Base-by-base conservation (phyloP, 2,888 invertebrate species). In the Acrobeloides nanus region DNA sequence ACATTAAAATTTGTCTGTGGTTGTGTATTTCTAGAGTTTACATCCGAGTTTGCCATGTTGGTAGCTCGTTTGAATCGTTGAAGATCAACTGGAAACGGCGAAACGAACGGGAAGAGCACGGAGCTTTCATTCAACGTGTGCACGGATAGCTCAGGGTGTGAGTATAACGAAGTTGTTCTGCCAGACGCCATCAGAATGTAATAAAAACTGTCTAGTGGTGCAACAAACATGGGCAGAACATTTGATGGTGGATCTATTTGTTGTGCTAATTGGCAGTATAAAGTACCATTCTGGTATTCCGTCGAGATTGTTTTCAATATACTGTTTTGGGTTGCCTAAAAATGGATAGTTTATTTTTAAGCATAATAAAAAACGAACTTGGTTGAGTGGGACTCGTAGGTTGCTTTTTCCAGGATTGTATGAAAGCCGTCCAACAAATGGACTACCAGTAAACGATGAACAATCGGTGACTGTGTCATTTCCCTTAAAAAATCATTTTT, bases 401-500 rank as follows among this genome's bases (percentile, higher is more conserved):
- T 51, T 51, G 43, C 51, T 51, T 20, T 52, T 59, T 18, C 54
- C 55, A 18, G 55, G 55, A 31, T 55, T 55, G 41, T 33, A 59
- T 10, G 58, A 59, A 17, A 55, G 43, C 21, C 58, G 29, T 12
- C 51, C 51, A 18, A 26, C 31, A 23, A 47, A 55, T 17, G 46
- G 46, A 17, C 27, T 23, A n/a, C 47, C 55, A 20, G 41, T 26
- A 21, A 57, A 53, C 10, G 56, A 57, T 18, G 56, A 34, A 26
- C 55, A 55, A 17, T 56, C 51, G n/a, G 55, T 55, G 12, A 57
- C 55, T 5, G 47, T 42, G 24, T 57, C 55, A 25, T 32, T 32
- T 10, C 52, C 51, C 46, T 53, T n/a, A 48, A 47, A 18, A n/a
- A n/a, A n/a, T n/a, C n/a, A n/a, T n/a, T n/a, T n/a, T n/a, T n/a